Evolutionary conservation across 2,888 invertebrate genomes (phyloP).

Genomic region (Masnerella sp.): DNA sequence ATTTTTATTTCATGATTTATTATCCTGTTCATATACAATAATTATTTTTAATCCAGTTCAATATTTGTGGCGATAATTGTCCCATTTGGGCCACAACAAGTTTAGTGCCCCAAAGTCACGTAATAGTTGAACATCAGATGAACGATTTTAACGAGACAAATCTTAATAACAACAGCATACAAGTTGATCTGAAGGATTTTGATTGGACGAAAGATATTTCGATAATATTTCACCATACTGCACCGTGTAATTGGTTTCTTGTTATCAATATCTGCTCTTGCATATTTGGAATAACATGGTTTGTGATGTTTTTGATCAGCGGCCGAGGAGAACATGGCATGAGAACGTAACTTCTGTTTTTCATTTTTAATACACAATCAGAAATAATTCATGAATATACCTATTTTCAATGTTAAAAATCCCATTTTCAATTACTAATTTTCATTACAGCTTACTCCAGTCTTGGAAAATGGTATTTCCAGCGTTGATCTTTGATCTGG

Average conservation of each 20-base stretch:
- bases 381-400: too few species aligned
- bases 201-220: constrained; percentile 11
- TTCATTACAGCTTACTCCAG: background rate
- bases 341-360: constrained; percentile 75
- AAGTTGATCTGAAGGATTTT: background rate
- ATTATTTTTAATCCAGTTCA: constrained; percentile 40
- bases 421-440: background rate
- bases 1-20: constrained; percentile 3
- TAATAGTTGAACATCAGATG: too few species aligned
- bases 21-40: background rate
- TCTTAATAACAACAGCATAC: background rate
- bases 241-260: constrained; percentile 4
- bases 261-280: constrained; percentile 75
- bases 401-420: background rate
- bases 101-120: background rate
- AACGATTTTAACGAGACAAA: background rate
- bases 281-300: constrained; percentile 79
- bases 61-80: constrained; percentile 65
- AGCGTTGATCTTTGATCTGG: constrained; percentile 2
- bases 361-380: background rate
- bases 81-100: constrained; percentile 64
- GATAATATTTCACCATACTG: constrained; percentile 1
- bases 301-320: constrained; percentile 80
- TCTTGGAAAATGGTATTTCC: constrained; percentile 30
- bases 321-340: constrained; percentile 79